phyloP scores from a whole-genome alignment of 1,140 invertebrate species.

The Musca vetustissima region DNA sequence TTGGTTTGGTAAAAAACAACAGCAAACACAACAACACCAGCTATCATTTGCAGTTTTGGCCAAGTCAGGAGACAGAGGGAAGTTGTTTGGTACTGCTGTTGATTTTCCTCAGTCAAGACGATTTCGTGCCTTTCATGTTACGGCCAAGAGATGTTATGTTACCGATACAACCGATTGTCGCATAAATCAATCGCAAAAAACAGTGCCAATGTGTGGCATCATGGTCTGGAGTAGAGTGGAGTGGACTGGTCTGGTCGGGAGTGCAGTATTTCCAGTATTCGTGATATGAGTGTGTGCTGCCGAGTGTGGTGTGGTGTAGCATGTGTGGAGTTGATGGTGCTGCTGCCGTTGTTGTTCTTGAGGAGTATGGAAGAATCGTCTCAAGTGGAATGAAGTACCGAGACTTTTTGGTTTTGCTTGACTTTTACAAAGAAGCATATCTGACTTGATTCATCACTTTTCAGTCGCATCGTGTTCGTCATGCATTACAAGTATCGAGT shows the following conservation, averaged over 20 bases:
- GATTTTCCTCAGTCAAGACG: not conserved
- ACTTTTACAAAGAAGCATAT: constrained; percentile 24
- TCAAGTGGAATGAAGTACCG: too few relatives aligned
- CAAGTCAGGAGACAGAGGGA: constrained; percentile 6
- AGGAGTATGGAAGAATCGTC: too few relatives aligned
- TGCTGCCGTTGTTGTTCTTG: too few relatives aligned
- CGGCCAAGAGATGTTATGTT: constrained; percentile 20
- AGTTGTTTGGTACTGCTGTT: not conserved
- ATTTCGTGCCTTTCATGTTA: constrained; percentile 18
- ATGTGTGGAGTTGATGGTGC: not conserved
- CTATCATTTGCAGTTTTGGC: not conserved
- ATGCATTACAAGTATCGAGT: not conserved
- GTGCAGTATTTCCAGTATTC: not conserved
- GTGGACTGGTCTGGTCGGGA: too few relatives aligned
- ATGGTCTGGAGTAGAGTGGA: too few relatives aligned
- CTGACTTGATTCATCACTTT: constrained; percentile 11
- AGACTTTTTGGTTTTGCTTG: constrained; percentile 1
- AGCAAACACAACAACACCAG: not conserved
- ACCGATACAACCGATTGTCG: constrained; percentile 20
- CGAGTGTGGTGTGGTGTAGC: not conserved
- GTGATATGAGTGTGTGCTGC: too few relatives aligned
- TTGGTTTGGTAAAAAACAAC: not conserved
- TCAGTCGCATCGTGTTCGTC: not conserved
- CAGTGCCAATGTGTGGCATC: constrained; percentile 1
- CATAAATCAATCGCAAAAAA: constrained; percentile 21